phyloP scores from a whole-genome alignment of 2,797 vertebrate genomes.

The Phrynocephalus forsythii region DNA sequence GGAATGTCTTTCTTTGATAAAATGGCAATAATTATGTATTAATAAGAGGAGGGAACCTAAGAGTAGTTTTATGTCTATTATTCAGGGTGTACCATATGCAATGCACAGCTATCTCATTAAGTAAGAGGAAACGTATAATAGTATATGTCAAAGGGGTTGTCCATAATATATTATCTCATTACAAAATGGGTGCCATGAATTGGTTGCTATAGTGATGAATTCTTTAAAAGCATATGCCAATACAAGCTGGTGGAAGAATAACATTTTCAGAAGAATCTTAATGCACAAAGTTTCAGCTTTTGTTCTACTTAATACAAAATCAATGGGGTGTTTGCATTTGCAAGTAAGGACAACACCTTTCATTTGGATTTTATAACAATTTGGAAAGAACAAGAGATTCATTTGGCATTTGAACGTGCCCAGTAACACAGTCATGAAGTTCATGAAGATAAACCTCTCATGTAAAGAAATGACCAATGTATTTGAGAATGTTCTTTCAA shows the following conservation, averaged over 20 bases:
- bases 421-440: background rate
- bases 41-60: background rate
- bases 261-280: background rate
- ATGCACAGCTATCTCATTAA: background rate
- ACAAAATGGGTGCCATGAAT: constrained; percentile 10
- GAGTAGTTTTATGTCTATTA: background rate
- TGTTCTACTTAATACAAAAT: constrained; percentile 3
- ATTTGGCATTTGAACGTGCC: background rate
- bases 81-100: background rate
- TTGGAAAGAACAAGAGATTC: background rate
- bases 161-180: constrained; percentile 4
- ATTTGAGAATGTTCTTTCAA: background rate
- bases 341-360: background rate
- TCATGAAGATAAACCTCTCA: background rate
- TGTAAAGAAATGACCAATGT: background rate
- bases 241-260: background rate
- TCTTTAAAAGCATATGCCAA: constrained; percentile 25
- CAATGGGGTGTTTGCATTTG: background rate
- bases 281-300: background rate
- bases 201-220: constrained; percentile 17
- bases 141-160: background rate
- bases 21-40: no score
- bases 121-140: background rate
- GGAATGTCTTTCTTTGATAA: no score
- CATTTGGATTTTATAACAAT: background rate